These are phyloP conservation scores for Aplysia californica DNA, from an alignment of 1,140 invertebrate genomes.

Conservation along the genomic window DNA sequence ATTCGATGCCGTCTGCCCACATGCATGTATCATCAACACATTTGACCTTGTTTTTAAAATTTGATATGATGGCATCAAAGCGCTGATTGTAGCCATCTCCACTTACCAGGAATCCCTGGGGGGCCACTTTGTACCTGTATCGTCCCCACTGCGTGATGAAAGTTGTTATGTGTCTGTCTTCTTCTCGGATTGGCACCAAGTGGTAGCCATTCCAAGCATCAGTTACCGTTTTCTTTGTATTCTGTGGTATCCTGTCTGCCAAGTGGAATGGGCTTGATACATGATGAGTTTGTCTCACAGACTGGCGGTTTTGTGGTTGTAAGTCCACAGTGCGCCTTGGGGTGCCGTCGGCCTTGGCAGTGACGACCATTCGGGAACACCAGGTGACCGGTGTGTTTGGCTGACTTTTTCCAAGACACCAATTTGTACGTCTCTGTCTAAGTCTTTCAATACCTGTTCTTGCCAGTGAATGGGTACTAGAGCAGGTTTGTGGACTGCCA, in stretches of 20 bases:
- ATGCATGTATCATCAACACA: slow-evolving; percentile 44
- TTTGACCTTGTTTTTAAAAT: slow-evolving; percentile 40
- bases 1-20: slow-evolving; percentile 29
- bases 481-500: slow-evolving; percentile 26
- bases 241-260: slow-evolving; percentile 33
- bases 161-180: slow-evolving; percentile 37
- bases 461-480: slow-evolving; percentile 41
- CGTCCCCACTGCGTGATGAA: slow-evolving; percentile 47
- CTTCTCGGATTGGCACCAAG: slow-evolving; percentile 24
- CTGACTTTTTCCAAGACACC: slow-evolving; percentile 41
- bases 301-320: slow-evolving; percentile 34
- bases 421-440: slow-evolving; percentile 39
- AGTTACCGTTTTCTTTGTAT: slow-evolving; percentile 34
- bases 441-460: slow-evolving; percentile 33
- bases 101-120: slow-evolving; percentile 35
- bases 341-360: slow-evolving; percentile 37
- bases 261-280: slow-evolving; percentile 34
- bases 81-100: slow-evolving; percentile 33
- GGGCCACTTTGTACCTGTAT: slow-evolving; percentile 29
- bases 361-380: slow-evolving; percentile 43
- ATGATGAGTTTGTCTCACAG: slow-evolving; percentile 35
- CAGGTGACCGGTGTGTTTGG: slow-evolving; percentile 38
- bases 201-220: slow-evolving; percentile 38
- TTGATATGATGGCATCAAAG: slow-evolving; percentile 36
- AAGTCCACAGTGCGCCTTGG: slow-evolving; percentile 39